Evolutionary conservation across 1,140 invertebrate species (phyloP), one percentile per base, ranked within the genome.

Genomic region (Cotesia typhae): DNA sequence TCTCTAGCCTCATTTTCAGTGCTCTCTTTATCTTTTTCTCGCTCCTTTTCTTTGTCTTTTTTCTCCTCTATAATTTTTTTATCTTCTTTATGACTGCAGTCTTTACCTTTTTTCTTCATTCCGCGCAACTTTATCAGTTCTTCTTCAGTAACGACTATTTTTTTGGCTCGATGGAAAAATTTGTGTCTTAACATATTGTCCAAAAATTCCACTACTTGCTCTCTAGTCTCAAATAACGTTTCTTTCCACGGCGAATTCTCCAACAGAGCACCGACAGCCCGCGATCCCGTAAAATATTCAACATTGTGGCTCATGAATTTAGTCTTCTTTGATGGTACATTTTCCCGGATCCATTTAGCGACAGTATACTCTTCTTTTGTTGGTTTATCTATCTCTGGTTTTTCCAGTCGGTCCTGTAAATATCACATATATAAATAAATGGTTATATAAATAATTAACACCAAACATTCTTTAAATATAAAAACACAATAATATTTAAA

Each of bases 261-360:
- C 80, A 99, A 81, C 6, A 99, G 85, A 1, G 92, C 93, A 87
- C 99, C 96, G 0, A 99, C 92, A 2, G 97, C 97, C 85, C 96
- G 96, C 55, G 89, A 89, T 92, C 96, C 96, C 77, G 95, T 96
- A 78, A 99, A 99, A 88, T 98, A 98, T 84, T 98, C 94, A 0
- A 99, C 97, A 88, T 96, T 94, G 85, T 99, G 97, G 79, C 96
- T 89, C 47, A 85, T 81, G 82, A 98, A 97, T 87, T 96, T 98
- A 0, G 96, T 98, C 83, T 96, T 96, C 86, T 98, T 98, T 5
- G 92, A 94, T 12, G 95, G 96, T 12, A 97, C 92, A 88, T 98
- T 97, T 74, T 94, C 94, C 63, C 94, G 92, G 59, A 99, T 87
- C 93, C 95, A 98, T 85, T 97, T 97, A 0, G 96, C 97, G 28